Conservation (phyloP, 2,888 invertebrate species). For the Lingula anatina region DNA sequence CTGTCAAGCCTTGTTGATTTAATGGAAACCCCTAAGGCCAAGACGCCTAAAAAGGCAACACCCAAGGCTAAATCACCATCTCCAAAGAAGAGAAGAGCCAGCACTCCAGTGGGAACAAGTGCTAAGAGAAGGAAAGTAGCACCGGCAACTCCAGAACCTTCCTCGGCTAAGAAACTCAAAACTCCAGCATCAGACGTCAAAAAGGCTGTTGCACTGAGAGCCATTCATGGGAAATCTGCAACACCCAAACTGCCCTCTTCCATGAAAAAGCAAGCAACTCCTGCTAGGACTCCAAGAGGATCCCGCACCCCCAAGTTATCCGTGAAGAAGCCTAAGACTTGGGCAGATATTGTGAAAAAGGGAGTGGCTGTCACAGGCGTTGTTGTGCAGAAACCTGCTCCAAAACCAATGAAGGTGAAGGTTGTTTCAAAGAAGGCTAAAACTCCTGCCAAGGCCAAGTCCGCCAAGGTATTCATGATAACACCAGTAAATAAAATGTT, state of each 20-base stretch:
- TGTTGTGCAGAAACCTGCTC: conserved; percentile 12
- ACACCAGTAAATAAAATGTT: too few species aligned
- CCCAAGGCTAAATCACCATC: conserved; percentile 3
- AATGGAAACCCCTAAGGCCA: conserved; percentile 2
- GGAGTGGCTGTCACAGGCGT: conserved; percentile 16
- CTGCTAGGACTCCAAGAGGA: conserved; percentile 3
- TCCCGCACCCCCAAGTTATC: conserved; percentile 1
- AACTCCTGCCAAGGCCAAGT: too few species aligned
- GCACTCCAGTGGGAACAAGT: background rate
- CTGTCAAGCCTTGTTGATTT: background rate
- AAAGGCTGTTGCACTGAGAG: conserved; percentile 33
- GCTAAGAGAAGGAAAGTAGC: background rate
- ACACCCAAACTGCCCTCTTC: conserved; percentile 28
- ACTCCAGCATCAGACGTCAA: conserved; percentile 23
- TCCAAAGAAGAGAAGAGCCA: background rate
- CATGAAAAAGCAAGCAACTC: background rate
- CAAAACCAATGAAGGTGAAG: conserved; percentile 8
- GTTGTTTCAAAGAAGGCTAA: conserved; percentile 3
- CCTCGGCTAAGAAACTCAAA: conserved; percentile 12
- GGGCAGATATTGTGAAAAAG: conserved; percentile 38
- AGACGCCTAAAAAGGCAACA: conserved; percentile 2
- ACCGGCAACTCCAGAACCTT: background rate
- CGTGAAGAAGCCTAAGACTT: conserved; percentile 14
- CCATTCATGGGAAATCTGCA: conserved; percentile 39
- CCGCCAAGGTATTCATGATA: too few species aligned